Evolutionary conservation across 2,797 vertebrate species (phyloP), one percentile per base, ranked within the genome.

Genomic region (Eutrigla gurnardus): DNA sequence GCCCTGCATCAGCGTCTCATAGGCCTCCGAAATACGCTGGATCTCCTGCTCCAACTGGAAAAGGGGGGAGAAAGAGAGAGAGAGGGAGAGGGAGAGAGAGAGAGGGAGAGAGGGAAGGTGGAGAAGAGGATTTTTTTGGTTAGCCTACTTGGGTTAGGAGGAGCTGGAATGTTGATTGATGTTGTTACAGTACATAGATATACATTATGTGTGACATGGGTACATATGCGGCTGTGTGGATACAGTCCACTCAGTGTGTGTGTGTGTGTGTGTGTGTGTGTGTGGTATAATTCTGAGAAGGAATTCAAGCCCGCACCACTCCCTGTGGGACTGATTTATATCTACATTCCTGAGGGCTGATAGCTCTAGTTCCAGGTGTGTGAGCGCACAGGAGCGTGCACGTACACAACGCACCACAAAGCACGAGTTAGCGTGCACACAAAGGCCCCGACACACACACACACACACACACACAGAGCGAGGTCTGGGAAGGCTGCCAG

Each of bases 41-140:
- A 99, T 97, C 94, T 99, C 98, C 0, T 95, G 95, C 92, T 99
- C 98, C 95, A 99, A 88, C 98, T 99, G 88, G 7, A 47, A 57
- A 46, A 39, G 65, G 14, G 5, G 36, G 52, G 73, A 43, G 60
- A 74, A 65, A 42, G 61, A 11, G 37, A 15, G 64, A 57, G 10
- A 46, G 52, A 15, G 8, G 52, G 35, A 60, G 37, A 37, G 43
- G 45, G 1, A 57, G 42, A 33, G 6, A 40, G 37, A 3, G 62
- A 47, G 18, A 49, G 66, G 58, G 54, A 75, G 49, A 71, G 14
- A 59, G 25, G 80, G 37, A 72, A 47, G 70, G 69, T 42, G 72
- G 49, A 77, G 40, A 79, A 32, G 46, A 79, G 45, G 53, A 58
- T 58, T 70, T 82, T 43, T 85, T 83, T 61, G 80, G 88, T 90